Conservation (phyloP, 2,797 vertebrate genomes). For the Hoplostethus mediterraneus region DNA sequence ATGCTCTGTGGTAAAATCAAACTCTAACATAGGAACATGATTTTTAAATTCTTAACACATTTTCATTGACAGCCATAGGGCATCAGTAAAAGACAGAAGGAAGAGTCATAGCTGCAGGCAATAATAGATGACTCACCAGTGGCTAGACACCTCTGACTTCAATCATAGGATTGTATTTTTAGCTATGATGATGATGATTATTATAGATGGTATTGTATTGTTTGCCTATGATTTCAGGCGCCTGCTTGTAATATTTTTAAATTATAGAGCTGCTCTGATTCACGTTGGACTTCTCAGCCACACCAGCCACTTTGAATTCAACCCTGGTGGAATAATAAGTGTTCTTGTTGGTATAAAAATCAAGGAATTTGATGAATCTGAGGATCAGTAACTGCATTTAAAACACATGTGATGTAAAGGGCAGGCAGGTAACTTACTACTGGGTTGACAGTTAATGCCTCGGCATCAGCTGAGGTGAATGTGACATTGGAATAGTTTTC, state of each 20-base stretch:
- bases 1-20: slow-evolving; percentile 48
- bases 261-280: slow-evolving; percentile 68
- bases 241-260: slow-evolving; percentile 66
- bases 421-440: slow-evolving; percentile 26
- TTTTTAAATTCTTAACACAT: slow-evolving; percentile 66
- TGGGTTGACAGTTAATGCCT: slow-evolving; percentile 44
- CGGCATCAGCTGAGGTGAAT: slow-evolving; percentile 47
- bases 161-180: slow-evolving; percentile 52
- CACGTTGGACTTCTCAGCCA: slow-evolving; percentile 71
- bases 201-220: slow-evolving; percentile 17
- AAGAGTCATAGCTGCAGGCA: slow-evolving; percentile 50
- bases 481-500: slow-evolving; percentile 32
- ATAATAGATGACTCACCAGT: slow-evolving; percentile 50
- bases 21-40: slow-evolving; percentile 56
- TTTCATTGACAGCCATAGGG: slow-evolving; percentile 60
- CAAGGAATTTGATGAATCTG: slow-evolving; percentile 42
- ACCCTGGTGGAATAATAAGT: slow-evolving; percentile 59
- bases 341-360: slow-evolving; percentile 55
- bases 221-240: slow-evolving; percentile 63
- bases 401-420: slow-evolving; percentile 55
- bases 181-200: slow-evolving; percentile 25
- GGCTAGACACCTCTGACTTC: slow-evolving; percentile 63
- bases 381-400: slow-evolving; percentile 44
- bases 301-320: slow-evolving; percentile 43
- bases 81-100: slow-evolving; percentile 57